Percentiles rank a stretch among this genome's conserved stretches.
These are phyloP conservation scores for Geophilus truncorum DNA, from an alignment of 2,888 invertebrate species.

Conservation along the genomic window DNA sequence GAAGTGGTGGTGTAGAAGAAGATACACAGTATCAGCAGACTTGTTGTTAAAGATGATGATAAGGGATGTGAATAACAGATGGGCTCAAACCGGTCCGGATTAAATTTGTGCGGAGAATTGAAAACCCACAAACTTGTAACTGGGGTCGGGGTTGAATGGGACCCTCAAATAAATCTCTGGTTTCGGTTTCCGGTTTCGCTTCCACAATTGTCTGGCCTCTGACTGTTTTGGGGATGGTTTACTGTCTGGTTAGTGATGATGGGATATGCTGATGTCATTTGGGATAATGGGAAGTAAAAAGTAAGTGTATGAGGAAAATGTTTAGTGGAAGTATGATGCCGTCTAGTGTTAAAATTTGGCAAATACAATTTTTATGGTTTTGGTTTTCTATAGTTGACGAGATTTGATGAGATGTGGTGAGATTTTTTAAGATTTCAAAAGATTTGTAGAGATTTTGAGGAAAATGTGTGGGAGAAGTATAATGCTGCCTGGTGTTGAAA, in stretches of 20 bases:
- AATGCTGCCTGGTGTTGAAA: no score
- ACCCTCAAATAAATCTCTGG: neutral
- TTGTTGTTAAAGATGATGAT: conserved; percentile 6
- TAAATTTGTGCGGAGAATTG: neutral
- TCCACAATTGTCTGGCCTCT: neutral
- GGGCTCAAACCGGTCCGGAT: neutral
- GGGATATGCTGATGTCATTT: neutral
- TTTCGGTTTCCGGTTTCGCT: neutral
- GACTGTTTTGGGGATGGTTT: neutral
- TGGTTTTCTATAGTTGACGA: no score
- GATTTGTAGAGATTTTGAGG: no score
- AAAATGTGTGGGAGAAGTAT: no score
- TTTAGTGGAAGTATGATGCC: no score
- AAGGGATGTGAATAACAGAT: conserved; percentile 27
- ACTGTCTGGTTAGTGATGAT: neutral
- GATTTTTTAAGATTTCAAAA: no score
- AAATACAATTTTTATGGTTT: no score
- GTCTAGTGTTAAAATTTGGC: no score
- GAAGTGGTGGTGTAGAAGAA: neutral
- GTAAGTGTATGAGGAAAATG: no score
- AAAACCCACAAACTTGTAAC: neutral
- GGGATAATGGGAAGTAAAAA: neutral
- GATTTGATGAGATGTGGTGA: no score
- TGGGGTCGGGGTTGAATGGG: neutral
- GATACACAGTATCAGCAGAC: conserved; percentile 18